Conservation (phyloP, 2,888 invertebrate genomes). For the Lasioglossum leucozonium region DNA sequence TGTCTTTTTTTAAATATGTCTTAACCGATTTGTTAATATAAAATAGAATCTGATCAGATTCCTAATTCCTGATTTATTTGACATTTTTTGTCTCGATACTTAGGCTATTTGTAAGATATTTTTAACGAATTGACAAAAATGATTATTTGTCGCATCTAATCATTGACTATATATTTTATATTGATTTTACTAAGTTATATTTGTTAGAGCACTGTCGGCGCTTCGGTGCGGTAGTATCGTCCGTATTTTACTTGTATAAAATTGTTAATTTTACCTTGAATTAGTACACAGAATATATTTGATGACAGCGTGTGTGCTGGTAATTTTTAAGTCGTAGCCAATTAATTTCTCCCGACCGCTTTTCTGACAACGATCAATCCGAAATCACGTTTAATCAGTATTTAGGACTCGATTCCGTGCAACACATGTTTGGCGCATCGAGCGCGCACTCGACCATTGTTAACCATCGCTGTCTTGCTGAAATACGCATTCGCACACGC, state of each 20-base stretch:
- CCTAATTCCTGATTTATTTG: not conserved
- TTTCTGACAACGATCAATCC: not conserved
- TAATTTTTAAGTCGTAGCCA: not conserved
- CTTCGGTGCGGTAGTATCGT: not conserved
- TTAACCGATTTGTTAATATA: not conserved
- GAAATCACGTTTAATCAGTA: not conserved
- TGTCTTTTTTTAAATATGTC: not conserved
- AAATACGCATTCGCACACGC: not conserved
- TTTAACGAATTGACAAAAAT: not conserved
- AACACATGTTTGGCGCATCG: not conserved
- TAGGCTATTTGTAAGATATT: not conserved
- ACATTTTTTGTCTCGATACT: not conserved
- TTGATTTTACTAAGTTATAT: not conserved
- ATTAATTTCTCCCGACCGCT: not conserved
- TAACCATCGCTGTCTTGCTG: not conserved
- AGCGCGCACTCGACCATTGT: not conserved
- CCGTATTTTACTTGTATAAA: not conserved
- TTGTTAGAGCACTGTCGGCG: not conserved
- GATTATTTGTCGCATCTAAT: not conserved
- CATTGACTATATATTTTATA: conserved; percentile 9
- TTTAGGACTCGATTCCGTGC: not conserved
- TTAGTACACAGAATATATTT: not conserved
- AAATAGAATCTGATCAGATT: not conserved
- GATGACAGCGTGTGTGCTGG: not conserved
- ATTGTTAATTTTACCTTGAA: conserved; percentile 1